Evolutionary conservation across 1,140 invertebrate genomes (phyloP), one percentile per base, ranked within the genome.

Genomic region (Globodera rostochiensis): DNA sequence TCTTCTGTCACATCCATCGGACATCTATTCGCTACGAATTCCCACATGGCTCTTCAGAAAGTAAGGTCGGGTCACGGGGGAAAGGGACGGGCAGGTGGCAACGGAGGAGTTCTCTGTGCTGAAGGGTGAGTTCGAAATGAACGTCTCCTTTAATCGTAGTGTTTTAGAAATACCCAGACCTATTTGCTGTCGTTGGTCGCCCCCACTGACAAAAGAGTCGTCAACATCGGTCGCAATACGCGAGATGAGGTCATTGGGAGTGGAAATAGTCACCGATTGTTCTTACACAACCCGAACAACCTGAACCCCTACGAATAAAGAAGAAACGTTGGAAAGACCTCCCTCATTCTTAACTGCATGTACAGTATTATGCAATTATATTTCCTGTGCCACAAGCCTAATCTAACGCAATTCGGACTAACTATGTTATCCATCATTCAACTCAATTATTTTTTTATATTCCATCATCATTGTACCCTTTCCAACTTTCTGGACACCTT

Each of bases 161-260:
- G 36, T 47, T 73, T 1, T 15, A 82, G 81, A 8, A 82, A 82
- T 25, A 80, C 76, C 45, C 81, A 82, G 70, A 57, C 76, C 6
- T 67, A 82, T 50, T 57, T 82, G 70, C 80, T 82, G 53, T 83
- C 81, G 53, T 8, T 82, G 73, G 70, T 82, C n/a, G 71, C 81
- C 21, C 81, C 81, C 11, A n/a, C 81, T 25, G 50, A 81, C 19
- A 80, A 50, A 57, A 82, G 15, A 36, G 13, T 81, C 25, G 64
- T 81, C 60, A 75, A 75, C 71, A n/a, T 75, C 21, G 60, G 60
- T 46, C 21, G 50, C n/a, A 60, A 3, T 15, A 76, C 13, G 13
- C 11, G 45, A 11, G 45, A 49, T 19, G 45, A 64, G 19, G 15
- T 60, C 9, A 13, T 57, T 19, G 73, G 49, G 15, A 66, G 57